These are phyloP conservation scores for Erethizon dorsatum DNA, from an alignment of 2,797 vertebrate genomes.

Conservation along the genomic window DNA sequence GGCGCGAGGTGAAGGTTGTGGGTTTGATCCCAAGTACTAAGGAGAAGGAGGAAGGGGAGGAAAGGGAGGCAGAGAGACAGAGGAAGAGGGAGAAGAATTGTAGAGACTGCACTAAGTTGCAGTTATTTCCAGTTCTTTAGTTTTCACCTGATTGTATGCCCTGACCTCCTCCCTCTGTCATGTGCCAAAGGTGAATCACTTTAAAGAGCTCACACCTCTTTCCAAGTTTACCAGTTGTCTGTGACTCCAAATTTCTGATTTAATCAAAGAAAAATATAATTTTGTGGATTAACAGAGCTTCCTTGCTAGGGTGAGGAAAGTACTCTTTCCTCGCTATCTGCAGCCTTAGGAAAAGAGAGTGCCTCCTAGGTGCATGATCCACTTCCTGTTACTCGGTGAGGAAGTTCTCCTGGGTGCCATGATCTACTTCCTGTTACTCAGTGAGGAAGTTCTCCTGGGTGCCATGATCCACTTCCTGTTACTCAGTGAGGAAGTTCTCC, in stretches of 20 bases:
- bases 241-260: background rate
- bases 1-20: background rate
- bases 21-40: background rate
- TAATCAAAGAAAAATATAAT: background rate
- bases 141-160: background rate
- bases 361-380: no score
- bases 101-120: background rate
- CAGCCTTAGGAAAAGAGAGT: background rate
- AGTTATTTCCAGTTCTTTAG: background rate
- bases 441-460: no score
- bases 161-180: background rate
- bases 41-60: background rate
- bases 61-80: background rate
- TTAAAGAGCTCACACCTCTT: background rate
- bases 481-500: no score
- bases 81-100: background rate
- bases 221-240: background rate
- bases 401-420: no score
- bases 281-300: background rate
- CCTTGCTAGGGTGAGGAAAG: background rate
- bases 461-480: no score
- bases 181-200: background rate
- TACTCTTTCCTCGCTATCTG: background rate
- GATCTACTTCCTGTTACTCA: no score
- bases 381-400: no score